Conservation (phyloP, 2,888 invertebrate genomes). For the Papilio elwesi region DNA sequence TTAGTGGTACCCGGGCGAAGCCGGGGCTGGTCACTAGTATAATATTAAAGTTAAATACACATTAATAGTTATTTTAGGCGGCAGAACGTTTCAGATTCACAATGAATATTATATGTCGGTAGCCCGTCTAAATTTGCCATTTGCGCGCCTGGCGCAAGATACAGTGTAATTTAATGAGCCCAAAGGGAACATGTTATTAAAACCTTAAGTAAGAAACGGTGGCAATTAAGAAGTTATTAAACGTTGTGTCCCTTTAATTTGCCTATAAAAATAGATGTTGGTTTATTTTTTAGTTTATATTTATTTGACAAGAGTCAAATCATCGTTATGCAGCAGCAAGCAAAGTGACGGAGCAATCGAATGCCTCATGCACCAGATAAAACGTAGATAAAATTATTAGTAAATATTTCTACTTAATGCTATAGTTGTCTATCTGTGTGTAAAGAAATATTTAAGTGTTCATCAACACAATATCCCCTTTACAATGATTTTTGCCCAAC, state of each 20-base stretch:
- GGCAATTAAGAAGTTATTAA: constrained; percentile 13
- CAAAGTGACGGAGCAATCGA: too few species aligned
- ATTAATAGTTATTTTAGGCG: background rate
- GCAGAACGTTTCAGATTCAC: background rate
- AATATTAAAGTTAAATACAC: background rate
- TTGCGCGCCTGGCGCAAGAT: background rate
- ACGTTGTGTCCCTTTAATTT: background rate
- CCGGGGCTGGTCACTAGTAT: too few species aligned
- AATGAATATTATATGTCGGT: constrained; percentile 13
- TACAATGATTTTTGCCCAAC: background rate
- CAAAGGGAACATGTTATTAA: constrained; percentile 20
- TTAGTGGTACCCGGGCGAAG: too few species aligned
- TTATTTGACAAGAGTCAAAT: too few species aligned
- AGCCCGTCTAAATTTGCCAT: background rate
- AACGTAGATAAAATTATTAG: too few species aligned
- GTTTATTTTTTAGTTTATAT: too few species aligned
- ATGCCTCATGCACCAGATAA: too few species aligned
- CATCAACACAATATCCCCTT: background rate
- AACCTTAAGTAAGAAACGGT: constrained; percentile 16
- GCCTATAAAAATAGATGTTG: background rate
- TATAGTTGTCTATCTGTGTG: too few species aligned
- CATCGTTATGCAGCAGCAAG: too few species aligned
- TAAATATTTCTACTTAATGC: too few species aligned
- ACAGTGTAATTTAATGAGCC: constrained; percentile 17
- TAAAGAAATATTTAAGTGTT: too few species aligned